A percentile compares a stretch with the other conserved stretches of the same genome.
phyloP scores from a whole-genome alignment of 2,888 invertebrate species.

The Perithous albicinctus region DNA sequence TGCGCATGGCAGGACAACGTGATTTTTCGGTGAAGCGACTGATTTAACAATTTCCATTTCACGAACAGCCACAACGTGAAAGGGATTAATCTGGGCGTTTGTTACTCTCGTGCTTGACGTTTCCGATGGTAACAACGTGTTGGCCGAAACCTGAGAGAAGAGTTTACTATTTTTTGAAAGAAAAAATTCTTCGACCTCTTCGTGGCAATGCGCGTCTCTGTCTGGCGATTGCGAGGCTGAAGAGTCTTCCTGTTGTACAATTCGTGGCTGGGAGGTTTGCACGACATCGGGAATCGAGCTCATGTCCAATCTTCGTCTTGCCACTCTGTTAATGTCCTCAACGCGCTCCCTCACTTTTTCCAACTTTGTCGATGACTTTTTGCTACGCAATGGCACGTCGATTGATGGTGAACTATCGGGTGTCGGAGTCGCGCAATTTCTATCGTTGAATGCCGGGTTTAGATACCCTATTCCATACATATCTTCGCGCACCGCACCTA shows the following conservation, averaged over 20 bases:
- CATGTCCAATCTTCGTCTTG: slow-evolving; percentile 87
- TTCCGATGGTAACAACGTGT: slow-evolving; percentile 76
- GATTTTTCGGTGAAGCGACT: slow-evolving; percentile 86
- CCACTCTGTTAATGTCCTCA: slow-evolving; percentile 88
- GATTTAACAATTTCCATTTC: slow-evolving; percentile 90
- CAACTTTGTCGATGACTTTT: slow-evolving; percentile 76
- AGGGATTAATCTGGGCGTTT: slow-evolving; percentile 80
- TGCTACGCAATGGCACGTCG: slow-evolving; percentile 74
- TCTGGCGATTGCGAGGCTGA: slow-evolving; percentile 71
- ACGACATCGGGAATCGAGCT: slow-evolving; percentile 84
- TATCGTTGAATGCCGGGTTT: slow-evolving; percentile 82
- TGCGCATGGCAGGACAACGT: slow-evolving; percentile 80
- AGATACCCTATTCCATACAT: slow-evolving; percentile 81
- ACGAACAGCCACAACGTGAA: slow-evolving; percentile 89
- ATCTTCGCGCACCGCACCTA: slow-evolving; percentile 65
- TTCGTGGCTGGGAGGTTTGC: slow-evolving; percentile 78
- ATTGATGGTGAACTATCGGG: slow-evolving; percentile 76
- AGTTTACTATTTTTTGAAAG: slow-evolving; percentile 89
- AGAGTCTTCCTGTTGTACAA: slow-evolving; percentile 67
- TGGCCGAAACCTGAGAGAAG: slow-evolving; percentile 89
- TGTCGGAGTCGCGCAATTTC: slow-evolving; percentile 65
- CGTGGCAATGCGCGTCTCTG: slow-evolving; percentile 56
- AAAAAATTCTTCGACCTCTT: slow-evolving; percentile 81
- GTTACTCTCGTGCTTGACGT: slow-evolving; percentile 54
- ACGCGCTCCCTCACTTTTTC: slow-evolving; percentile 86